Conservation (phyloP, 1,140 invertebrate genomes). For the Leguminivora glycinivorella region DNA sequence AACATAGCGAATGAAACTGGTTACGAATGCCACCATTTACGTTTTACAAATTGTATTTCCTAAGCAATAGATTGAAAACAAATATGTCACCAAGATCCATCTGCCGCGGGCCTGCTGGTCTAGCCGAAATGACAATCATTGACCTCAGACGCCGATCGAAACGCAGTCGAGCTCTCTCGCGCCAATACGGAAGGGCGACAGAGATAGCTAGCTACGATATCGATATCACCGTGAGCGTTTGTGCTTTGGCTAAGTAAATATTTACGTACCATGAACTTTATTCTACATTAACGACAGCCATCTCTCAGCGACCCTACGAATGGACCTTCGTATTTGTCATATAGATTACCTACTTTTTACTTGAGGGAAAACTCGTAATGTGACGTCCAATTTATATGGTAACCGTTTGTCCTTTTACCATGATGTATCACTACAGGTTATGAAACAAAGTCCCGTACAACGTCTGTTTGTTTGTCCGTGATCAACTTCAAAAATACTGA, state of each 20-base stretch:
- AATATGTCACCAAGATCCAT: constrained; percentile 47
- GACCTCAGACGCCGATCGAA: too few species aligned
- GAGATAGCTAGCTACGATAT: too few species aligned
- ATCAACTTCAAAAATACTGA: too few species aligned
- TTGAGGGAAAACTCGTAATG: constrained; percentile 43
- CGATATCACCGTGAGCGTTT: too few species aligned
- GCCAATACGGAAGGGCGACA: too few species aligned
- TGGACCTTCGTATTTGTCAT: constrained; percentile 58
- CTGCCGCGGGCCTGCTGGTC: constrained; percentile 31
- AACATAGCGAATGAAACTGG: not conserved
- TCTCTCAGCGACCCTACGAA: constrained; percentile 52
- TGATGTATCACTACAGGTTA: too few species aligned
- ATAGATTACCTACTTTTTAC: constrained; percentile 60
- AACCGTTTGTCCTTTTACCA: constrained; percentile 35
- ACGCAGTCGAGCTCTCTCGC: too few species aligned
- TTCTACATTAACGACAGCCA: constrained; percentile 58
- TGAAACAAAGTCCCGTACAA: too few species aligned
- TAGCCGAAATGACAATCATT: too few species aligned
- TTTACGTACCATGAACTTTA: too few species aligned
- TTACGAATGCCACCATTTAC: not conserved
- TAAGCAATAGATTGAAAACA: constrained; percentile 29
- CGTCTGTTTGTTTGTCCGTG: too few species aligned
- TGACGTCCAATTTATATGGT: constrained; percentile 43
- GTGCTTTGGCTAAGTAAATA: too few species aligned
- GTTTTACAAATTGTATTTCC: not conserved